A percentile compares a stretch with the other conserved stretches of the same genome.
phyloP scores from a whole-genome alignment of 2,113 vertebrate genomes.

The Rhea americana region DNA sequence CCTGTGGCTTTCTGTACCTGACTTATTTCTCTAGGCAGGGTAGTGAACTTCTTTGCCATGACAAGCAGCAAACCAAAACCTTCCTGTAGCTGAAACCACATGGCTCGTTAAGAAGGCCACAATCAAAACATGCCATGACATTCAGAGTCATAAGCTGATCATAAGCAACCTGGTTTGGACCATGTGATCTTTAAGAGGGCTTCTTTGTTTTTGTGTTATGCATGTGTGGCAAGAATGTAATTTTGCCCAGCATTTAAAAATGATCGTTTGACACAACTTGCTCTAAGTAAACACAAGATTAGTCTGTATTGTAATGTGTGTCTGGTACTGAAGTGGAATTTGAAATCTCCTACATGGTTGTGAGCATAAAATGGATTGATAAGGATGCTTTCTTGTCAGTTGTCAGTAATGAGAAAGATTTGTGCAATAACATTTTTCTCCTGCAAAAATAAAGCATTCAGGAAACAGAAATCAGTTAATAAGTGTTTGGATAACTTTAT shows the following conservation, averaged over 20 bases:
- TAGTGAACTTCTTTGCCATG: neutral
- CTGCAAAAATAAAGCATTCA: neutral
- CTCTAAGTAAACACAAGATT: neutral
- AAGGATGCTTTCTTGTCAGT: neutral
- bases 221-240: neutral
- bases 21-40: neutral
- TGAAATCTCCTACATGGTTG: conserved; percentile 16
- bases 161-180: conserved; percentile 57
- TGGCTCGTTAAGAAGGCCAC: neutral
- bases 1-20: neutral
- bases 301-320: neutral
- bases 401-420: neutral
- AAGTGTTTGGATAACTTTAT: neutral
- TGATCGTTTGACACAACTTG: neutral
- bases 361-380: neutral
- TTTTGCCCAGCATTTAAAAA: neutral
- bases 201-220: conserved; percentile 21
- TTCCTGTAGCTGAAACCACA: conserved; percentile 35
- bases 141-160: conserved; percentile 60
- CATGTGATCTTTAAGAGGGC: conserved; percentile 56
- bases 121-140: conserved; percentile 7
- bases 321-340: neutral
- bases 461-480: neutral
- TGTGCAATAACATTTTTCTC: neutral
- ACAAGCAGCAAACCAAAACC: neutral